Conservation (phyloP, 2,113 vertebrate genomes). For the Nesospiza acunhae region DNA sequence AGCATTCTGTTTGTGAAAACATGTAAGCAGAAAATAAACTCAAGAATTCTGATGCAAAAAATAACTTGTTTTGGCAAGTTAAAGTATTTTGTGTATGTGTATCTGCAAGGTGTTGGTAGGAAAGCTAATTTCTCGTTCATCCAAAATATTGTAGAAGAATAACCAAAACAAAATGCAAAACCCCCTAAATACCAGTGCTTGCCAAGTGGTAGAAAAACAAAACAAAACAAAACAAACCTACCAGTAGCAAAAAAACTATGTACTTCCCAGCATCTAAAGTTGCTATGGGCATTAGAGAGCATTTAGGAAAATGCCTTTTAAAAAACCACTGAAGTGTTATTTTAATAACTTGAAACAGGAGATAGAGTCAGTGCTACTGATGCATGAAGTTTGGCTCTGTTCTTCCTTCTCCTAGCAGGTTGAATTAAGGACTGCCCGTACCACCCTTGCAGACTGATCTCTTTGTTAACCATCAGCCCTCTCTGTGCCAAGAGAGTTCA, state of each 20-base stretch:
- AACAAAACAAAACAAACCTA: neutral
- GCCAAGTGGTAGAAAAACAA: neutral
- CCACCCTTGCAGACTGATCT: neutral
- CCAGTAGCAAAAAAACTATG: constrained; percentile 17
- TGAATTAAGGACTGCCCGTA: neutral
- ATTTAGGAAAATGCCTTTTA: constrained; percentile 4
- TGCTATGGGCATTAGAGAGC: neutral
- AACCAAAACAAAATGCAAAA: constrained; percentile 21
- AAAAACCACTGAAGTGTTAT: neutral
- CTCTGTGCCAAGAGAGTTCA: neutral
- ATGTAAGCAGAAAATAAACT: constrained; percentile 31
- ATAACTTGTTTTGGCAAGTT: constrained; percentile 47
- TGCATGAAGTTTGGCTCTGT: neutral
- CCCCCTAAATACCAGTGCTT: neutral
- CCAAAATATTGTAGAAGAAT: neutral
- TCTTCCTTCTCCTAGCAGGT: neutral
- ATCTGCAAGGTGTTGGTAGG: constrained; percentile 15
- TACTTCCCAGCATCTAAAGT: constrained; percentile 9
- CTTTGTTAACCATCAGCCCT: neutral
- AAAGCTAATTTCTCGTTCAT: constrained; percentile 10
- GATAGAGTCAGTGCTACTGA: neutral
- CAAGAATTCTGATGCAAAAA: constrained; percentile 40
- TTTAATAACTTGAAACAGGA: constrained; percentile 7
- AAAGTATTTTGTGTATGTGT: neutral
- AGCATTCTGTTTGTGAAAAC: constrained; percentile 12